Percentiles rank a stretch among this genome's conserved stretches.
phyloP scores from a whole-genome alignment of 1,140 invertebrate genomes.

The Procambarus virginalis region DNA sequence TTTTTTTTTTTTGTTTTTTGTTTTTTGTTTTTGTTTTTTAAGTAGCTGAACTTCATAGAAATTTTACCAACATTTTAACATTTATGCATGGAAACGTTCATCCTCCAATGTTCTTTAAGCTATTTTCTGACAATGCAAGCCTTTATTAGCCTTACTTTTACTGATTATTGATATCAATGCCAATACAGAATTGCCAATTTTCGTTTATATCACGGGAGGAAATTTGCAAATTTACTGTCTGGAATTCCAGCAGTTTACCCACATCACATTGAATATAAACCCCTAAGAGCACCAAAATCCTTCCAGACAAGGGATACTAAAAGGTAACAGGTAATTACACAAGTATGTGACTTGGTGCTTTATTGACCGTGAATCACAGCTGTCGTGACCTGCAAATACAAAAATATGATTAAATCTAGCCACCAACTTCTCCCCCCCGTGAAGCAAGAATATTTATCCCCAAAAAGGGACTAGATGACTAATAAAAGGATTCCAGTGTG shows the following conservation, averaged over 20 bases:
- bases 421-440: background rate
- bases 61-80: no score
- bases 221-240: background rate
- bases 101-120: background rate
- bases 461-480: conserved; percentile 34
- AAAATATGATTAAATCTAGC: conserved; percentile 35
- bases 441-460: background rate
- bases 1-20: no score
- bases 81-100: no score
- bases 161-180: no score
- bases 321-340: conserved; percentile 58
- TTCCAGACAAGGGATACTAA: conserved; percentile 2
- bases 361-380: conserved; percentile 63
- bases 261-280: background rate
- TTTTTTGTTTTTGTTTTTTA: no score
- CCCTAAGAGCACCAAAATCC: background rate
- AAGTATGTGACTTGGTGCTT: conserved; percentile 52
- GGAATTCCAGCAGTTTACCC: background rate
- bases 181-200: background rate
- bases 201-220: background rate
- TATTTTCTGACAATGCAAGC: background rate
- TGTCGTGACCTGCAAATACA: conserved; percentile 61
- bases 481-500: conserved; percentile 48
- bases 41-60: no score
- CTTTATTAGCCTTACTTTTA: no score